Percentiles rank a stretch among this genome's conserved stretches.
phyloP scores from a whole-genome alignment of 1,140 invertebrate species.

The Plodia interpunctella region DNA sequence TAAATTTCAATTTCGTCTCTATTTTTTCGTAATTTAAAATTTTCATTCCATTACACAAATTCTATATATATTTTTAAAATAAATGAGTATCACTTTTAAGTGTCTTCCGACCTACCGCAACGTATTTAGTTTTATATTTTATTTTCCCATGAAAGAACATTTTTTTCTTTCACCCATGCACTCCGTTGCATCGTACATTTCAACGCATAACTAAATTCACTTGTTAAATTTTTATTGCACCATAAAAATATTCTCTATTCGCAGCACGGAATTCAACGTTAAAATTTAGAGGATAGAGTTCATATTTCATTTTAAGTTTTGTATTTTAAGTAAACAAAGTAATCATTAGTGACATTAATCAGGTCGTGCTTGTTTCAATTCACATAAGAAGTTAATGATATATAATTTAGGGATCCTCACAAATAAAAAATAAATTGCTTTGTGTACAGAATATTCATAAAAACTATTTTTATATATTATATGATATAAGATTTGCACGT shows the following conservation, averaged over 20 bases:
- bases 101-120: neutral
- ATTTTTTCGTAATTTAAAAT: too few relatives aligned
- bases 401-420: neutral
- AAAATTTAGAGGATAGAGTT: neutral
- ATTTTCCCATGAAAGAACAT: neutral
- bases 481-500: too few relatives aligned
- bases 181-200: constrained; percentile 7
- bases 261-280: constrained; percentile 8
- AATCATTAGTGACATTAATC: constrained; percentile 19
- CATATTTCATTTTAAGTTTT: constrained; percentile 10
- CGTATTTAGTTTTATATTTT: neutral
- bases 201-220: constrained; percentile 25
- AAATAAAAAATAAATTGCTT: neutral
- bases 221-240: constrained; percentile 36
- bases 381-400: neutral
- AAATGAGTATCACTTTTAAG: neutral
- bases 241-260: constrained; percentile 25
- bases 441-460: too few relatives aligned
- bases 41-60: too few relatives aligned
- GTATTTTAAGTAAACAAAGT: constrained; percentile 25
- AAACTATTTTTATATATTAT: too few relatives aligned
- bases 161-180: neutral
- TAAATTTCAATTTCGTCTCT: too few relatives aligned
- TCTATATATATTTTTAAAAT: neutral
- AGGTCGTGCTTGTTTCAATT: constrained; percentile 15